These are phyloP conservation scores for Dinomys branickii DNA, from an alignment of 2,113 vertebrate species.

Conservation along the genomic window DNA sequence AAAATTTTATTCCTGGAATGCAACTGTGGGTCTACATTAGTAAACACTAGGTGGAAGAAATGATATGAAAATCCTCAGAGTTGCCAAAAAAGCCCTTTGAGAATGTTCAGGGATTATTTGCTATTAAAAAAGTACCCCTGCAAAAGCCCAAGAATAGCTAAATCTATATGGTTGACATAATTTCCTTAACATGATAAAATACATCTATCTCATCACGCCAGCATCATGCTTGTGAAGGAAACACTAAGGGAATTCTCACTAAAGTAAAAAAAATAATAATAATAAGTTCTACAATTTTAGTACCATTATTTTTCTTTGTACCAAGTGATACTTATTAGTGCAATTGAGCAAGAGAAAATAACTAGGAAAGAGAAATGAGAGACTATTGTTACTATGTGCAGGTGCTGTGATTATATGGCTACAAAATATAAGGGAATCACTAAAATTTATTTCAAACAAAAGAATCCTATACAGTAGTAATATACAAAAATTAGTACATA, in stretches of 20 bases:
- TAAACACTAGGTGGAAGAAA: neutral
- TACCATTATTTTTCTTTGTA: neutral
- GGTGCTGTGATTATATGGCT: neutral
- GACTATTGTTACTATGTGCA: neutral
- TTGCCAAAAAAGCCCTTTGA: neutral
- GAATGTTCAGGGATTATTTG: constrained; percentile 12
- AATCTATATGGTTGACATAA: neutral
- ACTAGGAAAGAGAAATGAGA: neutral
- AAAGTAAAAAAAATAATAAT: neutral
- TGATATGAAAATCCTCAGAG: neutral
- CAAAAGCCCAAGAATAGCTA: neutral
- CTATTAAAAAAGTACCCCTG: neutral
- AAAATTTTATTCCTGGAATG: neutral
- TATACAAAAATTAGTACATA: neutral
- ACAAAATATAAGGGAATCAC: neutral
- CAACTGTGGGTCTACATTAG: neutral
- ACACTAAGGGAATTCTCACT: constrained; percentile 1
- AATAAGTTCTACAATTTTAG: neutral
- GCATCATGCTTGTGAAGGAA: neutral
- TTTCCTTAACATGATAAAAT: neutral
- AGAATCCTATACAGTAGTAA: neutral
- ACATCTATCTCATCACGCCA: neutral
- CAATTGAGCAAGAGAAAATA: constrained; percentile 1
- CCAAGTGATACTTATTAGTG: neutral
- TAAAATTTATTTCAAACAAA: neutral